Base-by-base conservation (phyloP, 2,888 invertebrate genomes). In the Agonopterix alstromeriana region DNA sequence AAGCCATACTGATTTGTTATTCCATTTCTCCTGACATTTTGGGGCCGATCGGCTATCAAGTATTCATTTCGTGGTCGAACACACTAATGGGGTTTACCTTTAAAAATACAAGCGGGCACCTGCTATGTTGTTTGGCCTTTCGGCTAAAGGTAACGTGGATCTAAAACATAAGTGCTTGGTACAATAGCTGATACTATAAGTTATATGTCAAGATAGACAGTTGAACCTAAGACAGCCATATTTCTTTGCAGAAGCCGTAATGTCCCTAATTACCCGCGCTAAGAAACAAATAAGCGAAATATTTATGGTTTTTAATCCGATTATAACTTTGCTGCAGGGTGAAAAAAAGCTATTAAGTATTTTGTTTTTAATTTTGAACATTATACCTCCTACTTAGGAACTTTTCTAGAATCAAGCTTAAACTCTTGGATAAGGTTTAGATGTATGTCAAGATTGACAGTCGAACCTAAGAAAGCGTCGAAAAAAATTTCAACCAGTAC, bases 11-110 rank as follows among this genome's bases (percentile, higher is more conserved):
- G 69, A 73, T 85, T 67, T 63, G 61, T 70, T 82, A 85, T 85
- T 85, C 85, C 75, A 84, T 85, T 85, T 82, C 67, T 36, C 17
- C 73, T 85, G 85, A 78, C 85, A 85, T 85, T 85, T 83, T 65
- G 68, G 27, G 27, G 5, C 27, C 27, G 27, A 27, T 27, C 27
- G 60, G 52, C 47, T 41, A 71, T 82, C 67, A 77, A 78, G 53
- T 63, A 83, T 82, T 79, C 71, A 80, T 67, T 66, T 50, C 48
- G 63, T 57, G 55, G 63, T 57, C 57, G 27, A 14, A 35, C 61
- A 52, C 52, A 60, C 52, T 67, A 67, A 68, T 73, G 63, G 67
- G 59, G 58, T 65, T 73, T 64, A 61, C 67, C 67, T 67, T 67
- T 65, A 52, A 54, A 61, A 60, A 54, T 42, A 47, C 50, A n/a